A percentile compares a stretch with the other conserved stretches of the same genome.
Evolutionary conservation across 1,140 invertebrate species (phyloP).

Genomic region (Pseudomyrmex gracilis): DNA sequence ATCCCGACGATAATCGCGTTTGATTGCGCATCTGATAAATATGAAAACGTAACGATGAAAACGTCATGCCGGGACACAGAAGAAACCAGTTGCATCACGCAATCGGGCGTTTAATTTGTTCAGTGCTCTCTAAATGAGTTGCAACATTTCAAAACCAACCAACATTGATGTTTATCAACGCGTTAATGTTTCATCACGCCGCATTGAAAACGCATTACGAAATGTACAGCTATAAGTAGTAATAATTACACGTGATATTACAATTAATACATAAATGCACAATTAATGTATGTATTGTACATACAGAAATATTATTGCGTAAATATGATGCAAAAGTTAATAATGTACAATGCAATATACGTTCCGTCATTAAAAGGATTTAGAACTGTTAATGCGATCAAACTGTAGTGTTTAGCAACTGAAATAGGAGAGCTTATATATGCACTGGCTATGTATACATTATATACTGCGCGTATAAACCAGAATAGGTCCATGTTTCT

Average conservation of each 20-base stretch:
- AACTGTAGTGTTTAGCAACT: background rate
- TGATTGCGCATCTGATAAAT: conserved; percentile 39
- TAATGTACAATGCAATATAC: background rate
- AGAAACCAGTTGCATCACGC: background rate
- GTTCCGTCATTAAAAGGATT: conserved; percentile 30
- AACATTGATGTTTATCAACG: background rate
- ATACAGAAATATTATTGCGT: background rate
- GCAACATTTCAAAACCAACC: background rate
- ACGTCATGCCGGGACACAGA: background rate
- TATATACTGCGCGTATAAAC: conserved; percentile 26
- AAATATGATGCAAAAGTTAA: conserved; percentile 21
- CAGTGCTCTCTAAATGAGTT: background rate
- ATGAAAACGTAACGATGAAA: conserved; percentile 27
- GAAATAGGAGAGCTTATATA: background rate
- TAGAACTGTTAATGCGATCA: conserved; percentile 14
- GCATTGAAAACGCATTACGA: too few species aligned
- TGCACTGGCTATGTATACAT: background rate
- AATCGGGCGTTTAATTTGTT: conserved; percentile 14
- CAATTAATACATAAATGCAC: conserved; percentile 13
- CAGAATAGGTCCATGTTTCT: background rate
- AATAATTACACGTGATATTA: conserved; percentile 16
- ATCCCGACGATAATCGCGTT: conserved; percentile 37
- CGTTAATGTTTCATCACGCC: too few species aligned
- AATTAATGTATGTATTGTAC: too few species aligned
- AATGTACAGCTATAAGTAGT: background rate